Evolutionary conservation across 1,140 invertebrate genomes (phyloP), one percentile per base, ranked within the genome.

Genomic region (Apis laboriosa): DNA sequence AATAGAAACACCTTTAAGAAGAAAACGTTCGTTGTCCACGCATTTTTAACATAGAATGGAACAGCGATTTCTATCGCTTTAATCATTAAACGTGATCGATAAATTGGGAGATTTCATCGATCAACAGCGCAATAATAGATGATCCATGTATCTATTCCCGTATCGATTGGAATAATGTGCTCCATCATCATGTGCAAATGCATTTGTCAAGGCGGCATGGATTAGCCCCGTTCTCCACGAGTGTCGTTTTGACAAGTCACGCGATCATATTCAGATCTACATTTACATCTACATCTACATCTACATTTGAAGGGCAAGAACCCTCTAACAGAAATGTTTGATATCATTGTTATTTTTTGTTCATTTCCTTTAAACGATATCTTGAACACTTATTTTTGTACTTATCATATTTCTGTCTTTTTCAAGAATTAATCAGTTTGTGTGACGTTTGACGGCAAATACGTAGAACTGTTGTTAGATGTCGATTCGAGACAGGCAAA

Each of bases 101-200:
- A 15, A 58, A 75, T 58, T 21, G 21, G 2, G 12, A 43, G 34
- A 13, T 63, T 24, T 51, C 34, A 51, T 80, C 71, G 53, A 76
- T 51, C 63, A 43, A 43, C 34, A 43, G 34, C 34, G 43, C 53
- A 24, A 81, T 81, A 51, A 76, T 76, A 43, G 34, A 43, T 55
- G 64, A 63, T 63, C 61, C n/a, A 24, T 21, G 24, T 51, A 28
- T 34, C 53, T 28, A 51, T 28, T 28, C 13, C 9, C 0, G 24
- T 83, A 83, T 83, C 80, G 74, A 83, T 83, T 51, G 8, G 55
- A 24, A 66, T 7, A 43, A 43, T 63, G 55, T 51, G 58, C 28
- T 83, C 75, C 28, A 77, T 83, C 49, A 51, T 83, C 49, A 51
- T 83, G 75, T 58, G 66, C 49, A 34, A 64, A 28, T 71, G 61